Evolutionary conservation across 2,113 vertebrate genomes (phyloP).

Genomic region (Entosphenus tridentatus): DNA sequence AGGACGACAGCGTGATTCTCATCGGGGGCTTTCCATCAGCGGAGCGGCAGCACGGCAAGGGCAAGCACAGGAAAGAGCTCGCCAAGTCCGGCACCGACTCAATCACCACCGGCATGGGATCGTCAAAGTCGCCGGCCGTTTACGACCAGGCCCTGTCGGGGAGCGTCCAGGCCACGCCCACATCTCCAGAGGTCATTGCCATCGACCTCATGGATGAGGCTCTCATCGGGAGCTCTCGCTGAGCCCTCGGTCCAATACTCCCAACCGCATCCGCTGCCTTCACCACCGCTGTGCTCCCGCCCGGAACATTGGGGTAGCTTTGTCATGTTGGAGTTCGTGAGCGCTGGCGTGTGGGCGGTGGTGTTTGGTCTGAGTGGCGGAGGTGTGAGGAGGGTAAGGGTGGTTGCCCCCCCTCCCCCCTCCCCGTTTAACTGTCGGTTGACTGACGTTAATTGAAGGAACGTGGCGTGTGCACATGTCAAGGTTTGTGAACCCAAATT

Average conservation of each 20-base stretch:
- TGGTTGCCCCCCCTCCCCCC: no score
- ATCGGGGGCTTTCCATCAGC: background rate
- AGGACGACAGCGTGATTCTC: background rate
- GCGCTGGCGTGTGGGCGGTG: no score
- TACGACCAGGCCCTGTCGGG: background rate
- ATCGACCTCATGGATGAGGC: conserved; percentile 6
- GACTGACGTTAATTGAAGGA: no score
- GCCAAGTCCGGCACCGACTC: background rate
- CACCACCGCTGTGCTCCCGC: no score
- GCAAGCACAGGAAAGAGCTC: background rate
- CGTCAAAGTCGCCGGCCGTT: background rate
- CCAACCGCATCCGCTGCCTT: no score
- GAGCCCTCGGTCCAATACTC: background rate
- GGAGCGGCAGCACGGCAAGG: background rate
- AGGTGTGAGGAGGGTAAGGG: no score
- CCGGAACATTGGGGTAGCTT: no score
- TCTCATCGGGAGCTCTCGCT: conserved; percentile 4
- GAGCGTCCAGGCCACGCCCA: background rate
- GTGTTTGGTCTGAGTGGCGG: no score
- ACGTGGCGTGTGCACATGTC: no score
- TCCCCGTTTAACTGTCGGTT: no score
- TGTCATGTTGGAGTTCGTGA: no score
- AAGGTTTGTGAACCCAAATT: no score
- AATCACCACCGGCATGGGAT: background rate
- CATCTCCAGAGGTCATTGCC: conserved; percentile 3